phyloP scores from a whole-genome alignment of 2,113 vertebrate genomes.

The Centrocercus urophasianus region DNA sequence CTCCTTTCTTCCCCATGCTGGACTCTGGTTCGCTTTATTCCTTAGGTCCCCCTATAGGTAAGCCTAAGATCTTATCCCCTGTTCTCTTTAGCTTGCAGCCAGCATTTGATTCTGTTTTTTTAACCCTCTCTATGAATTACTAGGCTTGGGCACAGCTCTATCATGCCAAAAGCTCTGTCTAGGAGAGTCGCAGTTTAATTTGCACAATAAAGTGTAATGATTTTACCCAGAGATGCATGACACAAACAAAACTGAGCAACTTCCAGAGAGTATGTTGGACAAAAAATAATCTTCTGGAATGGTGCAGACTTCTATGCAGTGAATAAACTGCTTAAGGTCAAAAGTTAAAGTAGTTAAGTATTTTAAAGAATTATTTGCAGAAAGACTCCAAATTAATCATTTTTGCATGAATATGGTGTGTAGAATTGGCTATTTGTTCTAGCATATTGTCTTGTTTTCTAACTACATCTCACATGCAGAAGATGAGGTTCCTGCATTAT shows the following conservation, averaged over 20 bases:
- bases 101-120: constrained; percentile 69
- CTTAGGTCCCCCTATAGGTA: constrained; percentile 75
- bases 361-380: constrained; percentile 31
- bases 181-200: constrained; percentile 50
- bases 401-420: background rate
- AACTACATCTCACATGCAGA: background rate
- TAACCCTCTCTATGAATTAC: constrained; percentile 71
- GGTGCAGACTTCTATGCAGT: background rate
- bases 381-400: constrained; percentile 42
- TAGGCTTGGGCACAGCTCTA: constrained; percentile 46
- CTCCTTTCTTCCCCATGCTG: constrained; percentile 64
- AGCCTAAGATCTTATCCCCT: constrained; percentile 72
- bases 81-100: constrained; percentile 72
- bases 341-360: constrained; percentile 56
- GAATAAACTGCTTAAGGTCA: constrained; percentile 59
- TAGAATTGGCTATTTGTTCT: constrained; percentile 18
- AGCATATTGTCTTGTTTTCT: constrained; percentile 1
- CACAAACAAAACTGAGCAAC: constrained; percentile 2
- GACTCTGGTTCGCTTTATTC: constrained; percentile 73
- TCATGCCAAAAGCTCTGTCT: constrained; percentile 41
- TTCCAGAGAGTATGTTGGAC: constrained; percentile 24
- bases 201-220: constrained; percentile 46
- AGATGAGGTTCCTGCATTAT: constrained; percentile 16
- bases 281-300: constrained; percentile 37
- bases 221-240: constrained; percentile 29